Evolutionary conservation across 2,797 vertebrate genomes (phyloP), one percentile per base, ranked within the genome.

Genomic region (Chlorospingus semifuscus): DNA sequence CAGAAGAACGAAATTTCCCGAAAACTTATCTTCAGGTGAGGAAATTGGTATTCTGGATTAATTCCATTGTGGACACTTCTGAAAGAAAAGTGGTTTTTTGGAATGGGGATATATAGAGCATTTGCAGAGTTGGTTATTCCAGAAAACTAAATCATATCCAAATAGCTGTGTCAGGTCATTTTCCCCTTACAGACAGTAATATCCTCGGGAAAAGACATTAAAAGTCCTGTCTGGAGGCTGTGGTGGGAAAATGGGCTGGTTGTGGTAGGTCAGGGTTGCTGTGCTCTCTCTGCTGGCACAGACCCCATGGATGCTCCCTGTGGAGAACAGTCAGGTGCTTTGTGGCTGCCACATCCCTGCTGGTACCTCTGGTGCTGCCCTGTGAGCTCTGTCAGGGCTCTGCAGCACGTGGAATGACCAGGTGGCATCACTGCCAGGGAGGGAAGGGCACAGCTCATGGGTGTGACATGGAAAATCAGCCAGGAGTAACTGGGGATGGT

Each of bases 31-130:
- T 93, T 83, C 13, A 10, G 47, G 64, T 68, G 57, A 49, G 75
- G 64, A 96, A 95, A 94, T 93, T 82, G 89, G 64, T 87, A 18
- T 97, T 90, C 86, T 96, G 93, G 90, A 94, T 87, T 92, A 90
- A 89, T 90, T 94, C 86, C 83, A 92, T 68, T 89, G 82, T 90
- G 71, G 81, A 93, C 71, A 65, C 70, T 88, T 91, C 74, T 83
- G 83, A 87, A 89, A 92, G 64, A 69, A 92, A 90, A 95, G 81
- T 94, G 64, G 0, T 64, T 92, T 93, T 96, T 84, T 95, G 92
- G 90, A 95, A 85, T 60, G 61, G n/a, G 70, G 39, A 59, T 90
- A 42, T 82, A 70, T 26, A 76, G 44, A 95, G 15, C 75, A 64
- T 94, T 94, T 87, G 53, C 83, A 90, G 77, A 63, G 74, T 39